Evolutionary conservation across 1,140 invertebrate genomes (phyloP).

Genomic region (Drosophila athabasca): DNA sequence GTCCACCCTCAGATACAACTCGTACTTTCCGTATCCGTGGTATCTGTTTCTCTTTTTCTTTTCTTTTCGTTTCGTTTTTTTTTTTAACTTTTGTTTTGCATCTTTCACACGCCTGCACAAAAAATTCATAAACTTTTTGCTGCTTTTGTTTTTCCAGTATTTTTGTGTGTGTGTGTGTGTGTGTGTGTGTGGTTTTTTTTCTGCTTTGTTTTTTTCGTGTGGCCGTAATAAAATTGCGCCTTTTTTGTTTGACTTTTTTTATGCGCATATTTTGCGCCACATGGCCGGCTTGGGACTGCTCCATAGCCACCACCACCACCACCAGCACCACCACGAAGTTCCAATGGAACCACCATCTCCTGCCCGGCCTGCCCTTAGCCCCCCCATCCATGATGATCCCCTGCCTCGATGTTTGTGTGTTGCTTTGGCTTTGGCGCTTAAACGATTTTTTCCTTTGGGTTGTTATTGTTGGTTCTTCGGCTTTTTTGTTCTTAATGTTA

Average conservation of each 20-base stretch:
- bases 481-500: slow-evolving; percentile 6
- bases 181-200: slow-evolving; percentile 18
- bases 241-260: slow-evolving; percentile 74
- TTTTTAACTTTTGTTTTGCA: slow-evolving; percentile 58
- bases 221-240: slow-evolving; percentile 76
- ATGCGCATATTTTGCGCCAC: slow-evolving; percentile 80
- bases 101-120: slow-evolving; percentile 80
- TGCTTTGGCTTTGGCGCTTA: slow-evolving; percentile 49
- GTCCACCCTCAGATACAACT: slow-evolving; percentile 32
- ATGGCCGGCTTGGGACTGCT: slow-evolving; percentile 55
- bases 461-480: neutral
- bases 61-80: slow-evolving; percentile 26
- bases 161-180: slow-evolving; percentile 9
- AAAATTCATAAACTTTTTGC: slow-evolving; percentile 81
- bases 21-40: slow-evolving; percentile 39
- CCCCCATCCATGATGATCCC: neutral
- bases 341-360: slow-evolving; percentile 4
- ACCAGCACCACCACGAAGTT: too few relatives aligned
- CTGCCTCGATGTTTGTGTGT: slow-evolving; percentile 8
- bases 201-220: slow-evolving; percentile 33
- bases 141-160: slow-evolving; percentile 41
- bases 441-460: slow-evolving; percentile 38
- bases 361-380: slow-evolving; percentile 6
- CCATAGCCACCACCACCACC: too few relatives aligned
- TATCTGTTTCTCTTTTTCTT: slow-evolving; percentile 52